Evolutionary conservation across 2,113 vertebrate species (phyloP).

Genomic region (Malurus elegans): DNA sequence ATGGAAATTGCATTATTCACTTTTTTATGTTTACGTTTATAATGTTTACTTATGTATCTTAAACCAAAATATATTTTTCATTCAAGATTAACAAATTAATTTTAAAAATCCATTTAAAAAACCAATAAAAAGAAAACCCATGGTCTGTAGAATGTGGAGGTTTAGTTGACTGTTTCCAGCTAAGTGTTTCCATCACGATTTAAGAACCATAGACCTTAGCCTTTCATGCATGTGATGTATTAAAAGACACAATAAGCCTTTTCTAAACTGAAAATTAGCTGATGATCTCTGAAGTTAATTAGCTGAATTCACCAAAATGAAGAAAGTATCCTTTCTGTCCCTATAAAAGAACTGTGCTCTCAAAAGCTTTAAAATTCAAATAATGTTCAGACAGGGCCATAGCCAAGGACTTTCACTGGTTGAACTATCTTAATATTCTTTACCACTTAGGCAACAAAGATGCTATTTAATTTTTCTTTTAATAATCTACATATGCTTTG

Average conservation of each 20-base stretch:
- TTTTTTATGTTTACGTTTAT: neutral
- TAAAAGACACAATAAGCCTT: neutral
- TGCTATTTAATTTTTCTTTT: neutral
- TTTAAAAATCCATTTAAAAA: neutral
- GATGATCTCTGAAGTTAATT: neutral
- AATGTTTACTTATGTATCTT: neutral
- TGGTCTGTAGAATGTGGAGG: neutral
- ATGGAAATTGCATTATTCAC: neutral
- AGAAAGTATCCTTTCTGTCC: neutral
- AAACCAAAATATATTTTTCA: neutral
- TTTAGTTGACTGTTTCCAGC: neutral
- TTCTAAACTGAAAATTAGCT: neutral
- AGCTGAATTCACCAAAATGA: neutral
- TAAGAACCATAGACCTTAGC: neutral
- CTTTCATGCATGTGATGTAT: neutral
- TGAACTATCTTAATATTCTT: neutral
- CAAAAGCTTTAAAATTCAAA: neutral
- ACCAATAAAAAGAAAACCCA: neutral
- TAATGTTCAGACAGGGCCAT: neutral
- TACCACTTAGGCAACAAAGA: neutral
- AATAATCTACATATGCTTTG: neutral
- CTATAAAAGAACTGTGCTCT: neutral
- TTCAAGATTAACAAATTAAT: neutral
- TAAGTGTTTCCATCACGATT: neutral
- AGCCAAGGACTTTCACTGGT: neutral